Conservation (phyloP, 2,113 vertebrate genomes). For the Entelurus aequoreus region DNA sequence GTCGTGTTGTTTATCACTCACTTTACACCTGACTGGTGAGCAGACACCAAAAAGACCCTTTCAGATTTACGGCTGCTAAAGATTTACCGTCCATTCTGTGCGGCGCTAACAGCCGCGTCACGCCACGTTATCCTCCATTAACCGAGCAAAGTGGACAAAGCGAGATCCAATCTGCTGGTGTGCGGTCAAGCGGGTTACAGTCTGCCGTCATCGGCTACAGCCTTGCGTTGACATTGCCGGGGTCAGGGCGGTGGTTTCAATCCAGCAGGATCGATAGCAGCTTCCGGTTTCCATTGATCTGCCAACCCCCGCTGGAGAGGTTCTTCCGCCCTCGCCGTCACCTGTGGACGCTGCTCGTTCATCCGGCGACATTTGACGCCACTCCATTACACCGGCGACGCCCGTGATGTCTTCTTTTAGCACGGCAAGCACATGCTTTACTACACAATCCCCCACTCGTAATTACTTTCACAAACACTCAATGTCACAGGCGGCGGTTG, state of each 20-base stretch:
- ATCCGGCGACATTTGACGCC: conserved; percentile 47
- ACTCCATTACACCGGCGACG: conserved; percentile 37
- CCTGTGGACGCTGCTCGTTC: conserved; percentile 40
- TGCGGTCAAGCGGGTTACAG: conserved; percentile 46
- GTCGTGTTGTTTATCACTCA: too few relatives aligned
- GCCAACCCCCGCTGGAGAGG: conserved; percentile 36
- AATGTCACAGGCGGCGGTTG: background rate
- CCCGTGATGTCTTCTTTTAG: conserved; percentile 26
- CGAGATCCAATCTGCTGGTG: conserved; percentile 57
- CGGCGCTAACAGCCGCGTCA: conserved; percentile 46
- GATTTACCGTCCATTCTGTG: conserved; percentile 49
- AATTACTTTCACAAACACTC: too few relatives aligned
- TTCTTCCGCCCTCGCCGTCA: conserved; percentile 53
- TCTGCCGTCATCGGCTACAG: conserved; percentile 45
- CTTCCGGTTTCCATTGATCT: conserved; percentile 64
- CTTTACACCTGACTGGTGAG: too few relatives aligned
- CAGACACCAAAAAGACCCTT: conserved; percentile 15
- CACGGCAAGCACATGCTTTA: background rate
- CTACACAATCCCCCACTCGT: too few relatives aligned
- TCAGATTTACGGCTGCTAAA: conserved; percentile 38
- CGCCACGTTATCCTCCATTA: conserved; percentile 59
- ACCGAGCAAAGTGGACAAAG: conserved; percentile 43
- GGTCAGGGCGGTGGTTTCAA: conserved; percentile 43
- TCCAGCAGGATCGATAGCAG: conserved; percentile 63
- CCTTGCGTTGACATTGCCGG: conserved; percentile 60